Evolutionary conservation across 2,797 vertebrate genomes (phyloP), one percentile per base, ranked within the genome.

Genomic region (Hirundo rustica): DNA sequence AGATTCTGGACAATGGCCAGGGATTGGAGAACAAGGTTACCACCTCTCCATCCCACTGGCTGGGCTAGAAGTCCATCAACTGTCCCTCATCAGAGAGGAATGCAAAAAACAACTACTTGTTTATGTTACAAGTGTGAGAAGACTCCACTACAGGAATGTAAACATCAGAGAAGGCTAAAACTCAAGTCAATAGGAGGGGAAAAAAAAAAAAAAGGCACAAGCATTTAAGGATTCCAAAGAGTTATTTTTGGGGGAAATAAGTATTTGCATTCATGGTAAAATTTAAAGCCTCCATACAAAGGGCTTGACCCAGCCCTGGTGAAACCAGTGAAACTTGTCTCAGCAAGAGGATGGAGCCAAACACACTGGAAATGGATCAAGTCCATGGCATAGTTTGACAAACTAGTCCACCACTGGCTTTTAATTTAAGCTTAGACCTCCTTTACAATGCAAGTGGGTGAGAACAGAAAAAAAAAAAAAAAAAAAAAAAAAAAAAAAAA

Each of bases 401-500:
- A 75, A 65, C 50, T 66, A 38, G 76, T 88, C 9, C 22, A 89
- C 75, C 75, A 72, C 12, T 75, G 78, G 85, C 68, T 95, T 82
- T 91, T 88, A 73, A 87, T 60, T 89, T 81, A 77, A 91, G 57
- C 9, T 89, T 80, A 72, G 32, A 77, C 10, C 50, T 93, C 47
- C 61, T 91, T 89, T 88, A 45, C n/a, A 72, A 85, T 50, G 87
- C 7, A 1, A 88, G 68, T 36, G 57, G 54, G 73, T 54, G 65
- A 96, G 79, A 91, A 94, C 10, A 86, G 62, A 36, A 89, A 85
- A 93, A 67, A 75, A 79, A 64, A 38, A 38, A 38, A 38, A 38
- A 10, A 10, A 38, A 38, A 38, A 10, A 38, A 38, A 36, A 36
- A 9, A 36, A 36, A 36, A 9, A 36, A 36, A 36, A 9, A 36